phyloP scores from a whole-genome alignment of 2,888 invertebrate species.

The Dascillus cervinus region DNA sequence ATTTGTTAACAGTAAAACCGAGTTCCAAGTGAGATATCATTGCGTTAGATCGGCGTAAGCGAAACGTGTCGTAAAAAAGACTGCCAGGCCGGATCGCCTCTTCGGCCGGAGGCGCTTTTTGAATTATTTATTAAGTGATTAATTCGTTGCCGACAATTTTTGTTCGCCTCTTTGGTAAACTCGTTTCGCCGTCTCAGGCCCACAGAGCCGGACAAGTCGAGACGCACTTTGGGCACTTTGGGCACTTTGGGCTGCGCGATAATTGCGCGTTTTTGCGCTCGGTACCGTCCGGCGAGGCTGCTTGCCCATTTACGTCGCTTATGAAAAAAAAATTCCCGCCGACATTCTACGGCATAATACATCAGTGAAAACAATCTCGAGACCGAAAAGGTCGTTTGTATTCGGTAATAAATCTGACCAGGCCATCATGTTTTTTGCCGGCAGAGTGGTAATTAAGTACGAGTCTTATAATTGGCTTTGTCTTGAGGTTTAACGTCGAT shows the following conservation, averaged over 20 bases:
- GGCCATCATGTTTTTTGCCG: conserved; percentile 12
- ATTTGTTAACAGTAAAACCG: no score
- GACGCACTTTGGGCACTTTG: no score
- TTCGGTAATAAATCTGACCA: conserved; percentile 12
- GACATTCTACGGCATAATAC: no score
- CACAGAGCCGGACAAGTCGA: no score
- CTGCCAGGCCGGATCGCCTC: conserved; percentile 6
- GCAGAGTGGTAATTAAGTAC: conserved; percentile 15
- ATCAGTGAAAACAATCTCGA: conserved; percentile 6
- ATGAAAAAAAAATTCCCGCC: no score
- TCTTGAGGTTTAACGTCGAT: conserved; percentile 7
- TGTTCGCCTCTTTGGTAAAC: conserved; percentile 4
- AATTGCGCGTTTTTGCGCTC: no score
- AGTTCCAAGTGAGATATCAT: no score
- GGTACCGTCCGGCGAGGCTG: no score
- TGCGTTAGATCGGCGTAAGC: no score
- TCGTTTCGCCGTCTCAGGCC: no score
- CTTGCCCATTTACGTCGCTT: no score
- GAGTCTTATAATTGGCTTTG: conserved; percentile 15
- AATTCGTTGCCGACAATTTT: conserved; percentile 9
- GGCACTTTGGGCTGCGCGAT: no score
- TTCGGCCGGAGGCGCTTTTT: conserved; percentile 8
- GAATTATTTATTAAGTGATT: conserved; percentile 18
- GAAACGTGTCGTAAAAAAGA: conserved; percentile 14
- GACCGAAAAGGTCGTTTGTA: conserved; percentile 5